Evolutionary conservation across 2,113 vertebrate genomes (phyloP), one percentile per base, ranked within the genome.

Genomic region (Pluvianellus socialis): DNA sequence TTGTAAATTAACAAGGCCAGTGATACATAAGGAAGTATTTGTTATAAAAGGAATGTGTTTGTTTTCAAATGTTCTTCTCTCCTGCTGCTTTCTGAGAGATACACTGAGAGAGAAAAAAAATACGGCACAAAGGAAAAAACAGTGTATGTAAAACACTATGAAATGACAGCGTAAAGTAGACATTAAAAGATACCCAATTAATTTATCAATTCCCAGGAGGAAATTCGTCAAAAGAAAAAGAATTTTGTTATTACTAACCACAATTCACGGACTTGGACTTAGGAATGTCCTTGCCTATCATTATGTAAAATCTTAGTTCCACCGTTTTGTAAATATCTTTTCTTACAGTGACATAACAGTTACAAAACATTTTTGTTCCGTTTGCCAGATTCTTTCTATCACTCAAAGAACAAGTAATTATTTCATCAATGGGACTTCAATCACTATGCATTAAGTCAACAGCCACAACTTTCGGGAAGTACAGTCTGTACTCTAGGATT

Each of bases 271-370:
- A 55, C 62, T 59, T 82, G 40, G 11, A 33, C 47, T 81, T 59
- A 71, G 24, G 58, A 94, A 74, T 61, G 72, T 63, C 59, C 63
- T 92, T 94, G 83, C 83, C 76, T 86, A 58, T 83, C 76, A 80
- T 92, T 94, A 94, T 67, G 52, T 92, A 96, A 96, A 94, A 94
- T 47, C 68, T 77, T 52, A 55, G 85, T 82, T 72, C 71, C 66
- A 89, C 42, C 4, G 2, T 90, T 95, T 94, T 73, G 88, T 58
- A 91, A 96, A 74, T 80, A 77, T 65, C 12, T 73, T 97, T 92
- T 88, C 63, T 79, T 80, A 61, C 58, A 94, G 86, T 95, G 68
- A 94, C 50, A 73, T 81, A 94, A 89, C 86, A 87, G 80, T 94
- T 97, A 95, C 20, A 67, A 89, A 92, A 84, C 35, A 8, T 62